Evolutionary conservation across 2,113 vertebrate genomes (phyloP), one percentile per base, ranked within the genome.

Genomic region (Verasper variegatus): DNA sequence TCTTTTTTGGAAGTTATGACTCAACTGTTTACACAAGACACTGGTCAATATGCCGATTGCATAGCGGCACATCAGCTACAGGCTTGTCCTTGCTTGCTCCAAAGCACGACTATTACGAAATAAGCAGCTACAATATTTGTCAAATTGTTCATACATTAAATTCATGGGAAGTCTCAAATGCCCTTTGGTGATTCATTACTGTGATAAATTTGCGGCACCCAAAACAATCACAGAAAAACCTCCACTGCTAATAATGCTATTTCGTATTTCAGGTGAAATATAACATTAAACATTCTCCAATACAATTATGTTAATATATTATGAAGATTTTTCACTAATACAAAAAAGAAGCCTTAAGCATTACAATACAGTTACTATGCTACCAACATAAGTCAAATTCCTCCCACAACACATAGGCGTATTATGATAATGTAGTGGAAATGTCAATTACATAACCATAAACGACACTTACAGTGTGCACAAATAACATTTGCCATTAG

Each of bases 1-100:
- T 51, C 40, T 68, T 71, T 58, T 81, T 87, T 88, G 18, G 59
- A 56, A 79, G 37, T 42, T 68, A 65, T 87, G 87, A 90, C 69
- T 81, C 84, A 86, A 83, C 70, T 61, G 52, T 74, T 80, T 37
- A 15, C 49, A 47, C 58, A 68, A 11, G 54, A 42, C 63, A 74
- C 11, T 17, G 26, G 51, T 54, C 51, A 54, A 54, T 21, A 54
- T 9, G 20, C 51, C 20, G 5, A 18, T 49, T n/a, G 8, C 18
- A 21, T 20, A 21, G 51, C 18, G n/a, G 51, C 20, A 54, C 13
- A 17, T 8, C 51, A 54, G 20, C 4, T n/a, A 54, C n/a, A 49
- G 5, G 51, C 45, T 20, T 6, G 17, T 61, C 12, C n/a, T 55
- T 52, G 31, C 12, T 49, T 1, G 9, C 20, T 42, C 21, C 42